Conservation (phyloP, 1,140 invertebrate genomes). For the Trinorchestia longiramus region DNA sequence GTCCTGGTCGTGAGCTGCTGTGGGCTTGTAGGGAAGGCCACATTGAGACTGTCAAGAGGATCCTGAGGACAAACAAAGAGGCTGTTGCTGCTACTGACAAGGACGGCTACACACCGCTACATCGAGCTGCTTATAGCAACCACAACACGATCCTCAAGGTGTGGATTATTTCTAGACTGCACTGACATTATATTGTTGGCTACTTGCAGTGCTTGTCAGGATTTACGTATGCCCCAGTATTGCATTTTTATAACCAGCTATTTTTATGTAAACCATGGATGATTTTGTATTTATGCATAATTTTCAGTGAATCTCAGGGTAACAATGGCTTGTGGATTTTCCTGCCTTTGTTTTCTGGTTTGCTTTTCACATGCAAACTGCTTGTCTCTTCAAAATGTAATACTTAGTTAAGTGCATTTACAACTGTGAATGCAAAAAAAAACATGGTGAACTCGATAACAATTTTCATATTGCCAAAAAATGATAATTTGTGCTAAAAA, state of each 20-base stretch:
- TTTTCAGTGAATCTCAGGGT: not conserved
- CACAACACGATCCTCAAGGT: conserved; percentile 70
- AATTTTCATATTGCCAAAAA: too few relatives aligned
- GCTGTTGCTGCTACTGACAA: conserved; percentile 67
- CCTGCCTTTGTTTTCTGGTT: not conserved
- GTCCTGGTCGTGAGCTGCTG: conserved; percentile 6
- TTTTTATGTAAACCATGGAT: not conserved
- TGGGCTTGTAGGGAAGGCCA: not conserved
- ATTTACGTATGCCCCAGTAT: not conserved
- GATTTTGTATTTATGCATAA: not conserved
- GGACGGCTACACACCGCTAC: conserved; percentile 73
- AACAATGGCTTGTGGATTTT: not conserved
- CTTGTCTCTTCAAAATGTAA: not conserved
- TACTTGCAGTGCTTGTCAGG: not conserved
- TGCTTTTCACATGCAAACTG: not conserved
- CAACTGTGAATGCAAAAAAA: too few relatives aligned
- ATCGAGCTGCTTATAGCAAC: conserved; percentile 73
- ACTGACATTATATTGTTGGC: not conserved
- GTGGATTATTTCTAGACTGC: not conserved
- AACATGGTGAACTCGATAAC: too few relatives aligned
- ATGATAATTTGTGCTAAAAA: too few relatives aligned
- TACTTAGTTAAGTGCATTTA: too few relatives aligned
- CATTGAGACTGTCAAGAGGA: not conserved
- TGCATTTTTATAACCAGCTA: not conserved
- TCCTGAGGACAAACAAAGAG: not conserved